These are phyloP conservation scores for Mactra quadrangularis DNA, from an alignment of 1,140 invertebrate species.

Conservation along the genomic window DNA sequence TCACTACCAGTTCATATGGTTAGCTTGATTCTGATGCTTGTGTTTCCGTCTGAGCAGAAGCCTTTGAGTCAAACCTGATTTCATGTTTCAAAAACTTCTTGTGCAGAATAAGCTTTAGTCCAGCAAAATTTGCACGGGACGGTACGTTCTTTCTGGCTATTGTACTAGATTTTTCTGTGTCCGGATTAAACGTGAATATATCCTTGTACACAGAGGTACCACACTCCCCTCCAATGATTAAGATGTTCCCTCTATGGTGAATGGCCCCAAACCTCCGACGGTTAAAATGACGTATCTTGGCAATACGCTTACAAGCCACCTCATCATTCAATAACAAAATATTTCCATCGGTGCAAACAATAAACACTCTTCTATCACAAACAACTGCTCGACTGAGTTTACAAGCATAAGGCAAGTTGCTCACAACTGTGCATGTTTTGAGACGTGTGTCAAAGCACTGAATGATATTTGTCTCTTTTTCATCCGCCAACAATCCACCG, in stretches of 20 bases:
- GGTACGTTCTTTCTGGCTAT: conserved; percentile 64
- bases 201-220: conserved; percentile 66
- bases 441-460: conserved; percentile 71
- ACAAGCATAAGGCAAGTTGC: conserved; percentile 65
- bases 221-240: conserved; percentile 70
- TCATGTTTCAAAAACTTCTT: conserved; percentile 69
- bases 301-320: conserved; percentile 37
- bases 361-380: conserved; percentile 68
- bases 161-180: conserved; percentile 51
- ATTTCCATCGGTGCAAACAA: conserved; percentile 72
- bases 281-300: conserved; percentile 67
- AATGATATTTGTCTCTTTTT: conserved; percentile 69
- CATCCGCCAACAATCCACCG: conserved; percentile 69
- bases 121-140: conserved; percentile 70
- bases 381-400: conserved; percentile 68
- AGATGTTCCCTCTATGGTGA: conserved; percentile 64
- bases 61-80: conserved; percentile 22
- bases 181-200: conserved; percentile 66
- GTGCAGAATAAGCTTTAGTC: conserved; percentile 70
- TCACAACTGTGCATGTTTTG: conserved; percentile 55
- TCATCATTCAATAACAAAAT: conserved; percentile 65
- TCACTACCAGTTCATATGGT: too few species aligned
- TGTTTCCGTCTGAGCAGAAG: not conserved
- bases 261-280: conserved; percentile 70
- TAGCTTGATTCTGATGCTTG: too few species aligned